Evolutionary conservation across 1,140 invertebrate species (phyloP).

Genomic region (Nasonia longicornis): DNA sequence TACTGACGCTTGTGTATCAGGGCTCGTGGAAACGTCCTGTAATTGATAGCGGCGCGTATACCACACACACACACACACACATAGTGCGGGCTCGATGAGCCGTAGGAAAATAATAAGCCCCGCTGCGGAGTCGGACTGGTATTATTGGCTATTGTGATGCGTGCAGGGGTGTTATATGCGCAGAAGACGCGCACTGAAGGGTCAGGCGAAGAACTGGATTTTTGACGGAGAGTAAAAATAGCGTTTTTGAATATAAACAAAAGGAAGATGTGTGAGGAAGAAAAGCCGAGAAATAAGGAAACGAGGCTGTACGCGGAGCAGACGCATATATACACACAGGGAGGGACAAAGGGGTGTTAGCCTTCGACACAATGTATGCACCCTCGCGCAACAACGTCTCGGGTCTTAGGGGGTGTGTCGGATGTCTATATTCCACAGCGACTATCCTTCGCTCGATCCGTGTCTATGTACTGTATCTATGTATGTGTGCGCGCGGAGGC

Average conservation of each 20-base stretch:
- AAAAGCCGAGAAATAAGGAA: conserved; percentile 27
- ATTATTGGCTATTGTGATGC: conserved; percentile 56
- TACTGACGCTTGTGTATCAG: neutral
- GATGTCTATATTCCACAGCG: conserved; percentile 39
- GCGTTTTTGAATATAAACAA: too few species aligned
- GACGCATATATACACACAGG: conserved; percentile 4
- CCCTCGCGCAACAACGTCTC: conserved; percentile 44
- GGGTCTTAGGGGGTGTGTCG: conserved; percentile 29
- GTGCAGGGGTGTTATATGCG: conserved; percentile 48
- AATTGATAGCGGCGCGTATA: conserved; percentile 61
- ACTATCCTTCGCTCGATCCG: conserved; percentile 6
- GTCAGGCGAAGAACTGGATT: neutral
- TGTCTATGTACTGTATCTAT: neutral
- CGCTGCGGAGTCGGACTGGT: conserved; percentile 31
- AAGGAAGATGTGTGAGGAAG: too few species aligned
- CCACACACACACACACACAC: too few species aligned
- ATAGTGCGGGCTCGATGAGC: conserved; percentile 57
- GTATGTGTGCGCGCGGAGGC: neutral
- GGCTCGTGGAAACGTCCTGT: conserved; percentile 55
- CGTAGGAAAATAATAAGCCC: conserved; percentile 65
- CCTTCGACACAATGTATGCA: conserved; percentile 40
- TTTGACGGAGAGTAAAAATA: neutral
- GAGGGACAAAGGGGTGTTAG: conserved; percentile 13
- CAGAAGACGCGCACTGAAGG: conserved; percentile 28
- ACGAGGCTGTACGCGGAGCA: neutral